phyloP scores from a whole-genome alignment of 2,797 vertebrate genomes.

The Helarctos malayanus region DNA sequence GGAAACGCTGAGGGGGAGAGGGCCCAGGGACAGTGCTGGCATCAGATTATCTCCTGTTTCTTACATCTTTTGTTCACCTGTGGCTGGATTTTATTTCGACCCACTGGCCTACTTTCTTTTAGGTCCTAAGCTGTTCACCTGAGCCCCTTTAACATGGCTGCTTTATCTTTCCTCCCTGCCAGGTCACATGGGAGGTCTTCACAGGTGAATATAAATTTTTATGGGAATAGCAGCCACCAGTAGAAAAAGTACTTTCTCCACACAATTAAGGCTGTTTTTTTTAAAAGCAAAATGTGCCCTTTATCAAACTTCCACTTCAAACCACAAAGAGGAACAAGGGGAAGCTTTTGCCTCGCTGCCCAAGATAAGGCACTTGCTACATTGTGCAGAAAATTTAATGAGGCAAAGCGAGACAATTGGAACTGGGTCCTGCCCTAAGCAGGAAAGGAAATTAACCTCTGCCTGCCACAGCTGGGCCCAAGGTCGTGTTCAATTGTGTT shows the following conservation, averaged over 20 bases:
- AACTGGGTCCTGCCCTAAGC: constrained; percentile 58
- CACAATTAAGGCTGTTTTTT: constrained; percentile 7
- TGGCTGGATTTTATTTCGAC: constrained; percentile 43
- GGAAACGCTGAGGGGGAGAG: fast-evolving
- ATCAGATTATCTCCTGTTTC: not conserved
- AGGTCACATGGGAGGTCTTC: not conserved
- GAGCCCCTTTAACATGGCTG: not conserved
- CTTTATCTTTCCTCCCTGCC: not conserved
- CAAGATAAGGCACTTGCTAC: constrained; percentile 47
- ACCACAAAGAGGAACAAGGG: constrained; percentile 18
- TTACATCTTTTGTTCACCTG: constrained; percentile 35
- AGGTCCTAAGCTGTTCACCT: not conserved
- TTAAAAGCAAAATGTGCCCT: not conserved
- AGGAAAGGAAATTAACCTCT: constrained; percentile 69
- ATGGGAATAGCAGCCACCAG: not conserved
- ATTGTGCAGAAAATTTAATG: constrained; percentile 81
- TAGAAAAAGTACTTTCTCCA: not conserved
- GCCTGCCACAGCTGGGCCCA: not conserved
- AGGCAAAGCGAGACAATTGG: constrained; percentile 62
- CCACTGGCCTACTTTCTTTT: constrained; percentile 73
- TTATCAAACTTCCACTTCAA: constrained; percentile 28
- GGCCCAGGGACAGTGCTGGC: fast-evolving
- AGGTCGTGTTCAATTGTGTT: constrained; percentile 23
- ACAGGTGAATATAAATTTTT: not conserved
- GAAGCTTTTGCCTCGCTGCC: not conserved